These are phyloP conservation scores for Datnioides undecimradiatus DNA, from an alignment of 2,113 vertebrate genomes.

Conservation along the genomic window DNA sequence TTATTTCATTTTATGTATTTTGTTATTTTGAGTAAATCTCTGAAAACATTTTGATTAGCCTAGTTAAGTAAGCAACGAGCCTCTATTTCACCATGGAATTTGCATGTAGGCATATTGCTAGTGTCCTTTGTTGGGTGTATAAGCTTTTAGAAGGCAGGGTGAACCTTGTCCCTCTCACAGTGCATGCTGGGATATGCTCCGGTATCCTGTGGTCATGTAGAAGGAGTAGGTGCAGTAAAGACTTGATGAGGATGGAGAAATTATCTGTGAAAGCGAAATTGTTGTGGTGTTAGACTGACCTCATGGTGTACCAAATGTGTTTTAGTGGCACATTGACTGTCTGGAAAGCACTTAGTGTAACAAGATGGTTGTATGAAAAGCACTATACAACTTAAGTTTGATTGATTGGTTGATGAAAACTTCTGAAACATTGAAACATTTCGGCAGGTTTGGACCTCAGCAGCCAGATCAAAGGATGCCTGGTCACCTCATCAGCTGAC, in stretches of 20 bases:
- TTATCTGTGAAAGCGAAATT: background rate
- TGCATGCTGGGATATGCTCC: background rate
- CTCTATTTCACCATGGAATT: background rate
- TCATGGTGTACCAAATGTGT: background rate
- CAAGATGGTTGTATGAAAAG: too few relatives aligned
- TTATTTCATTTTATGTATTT: too few relatives aligned
- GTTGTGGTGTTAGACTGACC: background rate
- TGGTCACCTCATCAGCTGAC: slow-evolving; percentile 95
- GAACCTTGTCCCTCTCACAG: background rate
- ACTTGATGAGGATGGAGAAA: background rate
- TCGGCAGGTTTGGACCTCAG: slow-evolving; percentile 91
- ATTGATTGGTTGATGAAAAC: too few relatives aligned
- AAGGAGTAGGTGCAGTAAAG: background rate
- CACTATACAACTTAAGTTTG: too few relatives aligned
- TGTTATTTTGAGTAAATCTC: background rate
- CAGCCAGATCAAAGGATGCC: slow-evolving; percentile 95
- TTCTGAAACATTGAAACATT: too few relatives aligned
- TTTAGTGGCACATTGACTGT: background rate
- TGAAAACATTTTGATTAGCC: background rate
- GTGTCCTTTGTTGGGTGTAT: background rate
- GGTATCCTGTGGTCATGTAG: background rate
- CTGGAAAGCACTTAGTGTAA: too few relatives aligned
- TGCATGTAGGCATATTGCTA: background rate
- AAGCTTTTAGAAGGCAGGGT: background rate
- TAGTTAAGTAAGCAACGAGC: background rate